A percentile compares a stretch with the other conserved stretches of the same genome.
Evolutionary conservation across 23 tunicate species (phyloP).

Genomic region (Halocynthia roretzi): DNA sequence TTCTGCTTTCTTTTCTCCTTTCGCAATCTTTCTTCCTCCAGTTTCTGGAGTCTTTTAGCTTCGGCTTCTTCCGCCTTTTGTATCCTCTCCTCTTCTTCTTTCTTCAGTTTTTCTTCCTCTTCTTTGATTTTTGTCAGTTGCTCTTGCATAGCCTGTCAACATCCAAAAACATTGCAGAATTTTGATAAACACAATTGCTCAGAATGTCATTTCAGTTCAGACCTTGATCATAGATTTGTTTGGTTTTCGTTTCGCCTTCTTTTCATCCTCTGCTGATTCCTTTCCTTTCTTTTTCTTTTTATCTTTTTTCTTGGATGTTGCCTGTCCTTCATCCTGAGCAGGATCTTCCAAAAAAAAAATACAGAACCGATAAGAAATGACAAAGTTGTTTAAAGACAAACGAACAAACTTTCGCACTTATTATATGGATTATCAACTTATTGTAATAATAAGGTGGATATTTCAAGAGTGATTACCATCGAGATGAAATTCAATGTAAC

Average conservation of each 20-base stretch:
- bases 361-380: too few relatives aligned
- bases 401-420: too few relatives aligned
- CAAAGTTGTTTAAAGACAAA: too few relatives aligned
- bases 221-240: conserved; percentile 34
- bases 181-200: neutral
- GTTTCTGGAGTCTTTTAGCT: conserved; percentile 25
- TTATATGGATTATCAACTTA: too few relatives aligned
- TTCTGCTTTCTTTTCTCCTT: conserved; percentile 79
- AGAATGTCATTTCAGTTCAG: neutral
- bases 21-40: conserved; percentile 49
- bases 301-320: conserved; percentile 26
- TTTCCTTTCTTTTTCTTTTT: conserved; percentile 62
- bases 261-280: conserved; percentile 36
- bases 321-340: conserved; percentile 12
- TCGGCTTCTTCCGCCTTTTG: conserved; percentile 74
- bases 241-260: conserved; percentile 32
- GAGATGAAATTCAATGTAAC: too few relatives aligned
- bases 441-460: too few relatives aligned
- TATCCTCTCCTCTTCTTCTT: conserved; percentile 66
- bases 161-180: neutral
- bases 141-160: conserved; percentile 59
- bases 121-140: conserved; percentile 50
- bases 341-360: neutral
- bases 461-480: too few relatives aligned
- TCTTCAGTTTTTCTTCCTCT: conserved; percentile 61